Evolutionary conservation across 2,888 invertebrate species (phyloP).

Genomic region (Thysanoteuthis rhombus): DNA sequence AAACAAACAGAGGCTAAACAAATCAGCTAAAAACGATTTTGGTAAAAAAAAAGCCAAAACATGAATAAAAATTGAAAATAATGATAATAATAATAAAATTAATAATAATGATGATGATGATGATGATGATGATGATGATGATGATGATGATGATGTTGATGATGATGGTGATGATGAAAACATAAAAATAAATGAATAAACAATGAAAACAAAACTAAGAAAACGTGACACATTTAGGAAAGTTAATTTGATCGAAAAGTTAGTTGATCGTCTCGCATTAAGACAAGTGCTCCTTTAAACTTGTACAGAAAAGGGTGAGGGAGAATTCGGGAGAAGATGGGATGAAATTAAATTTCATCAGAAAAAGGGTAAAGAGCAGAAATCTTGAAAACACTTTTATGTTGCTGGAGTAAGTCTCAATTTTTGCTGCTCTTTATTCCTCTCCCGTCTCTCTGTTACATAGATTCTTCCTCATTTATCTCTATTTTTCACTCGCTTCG

Average conservation of each 20-base stretch:
- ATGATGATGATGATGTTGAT: too few species aligned
- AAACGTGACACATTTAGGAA: not conserved
- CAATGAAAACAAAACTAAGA: not conserved
- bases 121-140: too few species aligned
- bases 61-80: not conserved
- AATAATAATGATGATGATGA: too few species aligned
- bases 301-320: not conserved
- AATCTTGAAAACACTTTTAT: not conserved
- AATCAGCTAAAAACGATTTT: not conserved
- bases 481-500: not conserved
- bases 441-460: not conserved
- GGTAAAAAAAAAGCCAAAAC: not conserved
- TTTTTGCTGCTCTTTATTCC: not conserved
- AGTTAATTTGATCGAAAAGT: not conserved
- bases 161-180: too few species aligned
- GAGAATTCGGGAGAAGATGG: not conserved
- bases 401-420: not conserved
- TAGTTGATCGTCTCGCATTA: not conserved
- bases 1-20: not conserved
- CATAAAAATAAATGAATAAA: not conserved
- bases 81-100: too few species aligned
- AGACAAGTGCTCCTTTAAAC: not conserved
- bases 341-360: not conserved
- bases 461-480: too few species aligned
- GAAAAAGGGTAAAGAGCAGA: not conserved